Percentiles rank a stretch among this genome's conserved stretches.
These are phyloP conservation scores for Riparia riparia DNA, from an alignment of 2,113 vertebrate species.

Conservation along the genomic window DNA sequence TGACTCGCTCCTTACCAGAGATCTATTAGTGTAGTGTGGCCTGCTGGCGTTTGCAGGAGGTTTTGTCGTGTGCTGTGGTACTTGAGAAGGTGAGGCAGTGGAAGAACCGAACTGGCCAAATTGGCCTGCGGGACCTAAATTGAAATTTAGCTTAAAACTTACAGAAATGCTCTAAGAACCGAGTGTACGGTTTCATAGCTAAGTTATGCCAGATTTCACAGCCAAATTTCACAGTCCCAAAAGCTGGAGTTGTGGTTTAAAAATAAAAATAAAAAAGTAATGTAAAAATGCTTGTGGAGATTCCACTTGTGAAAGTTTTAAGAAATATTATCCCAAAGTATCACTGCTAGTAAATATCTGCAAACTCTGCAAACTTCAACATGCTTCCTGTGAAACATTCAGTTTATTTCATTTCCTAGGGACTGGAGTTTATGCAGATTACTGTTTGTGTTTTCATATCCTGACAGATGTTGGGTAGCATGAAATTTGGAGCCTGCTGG, in stretches of 20 bases:
- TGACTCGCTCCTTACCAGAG: background rate
- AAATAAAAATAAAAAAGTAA: background rate
- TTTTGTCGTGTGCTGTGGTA: background rate
- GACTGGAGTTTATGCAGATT: background rate
- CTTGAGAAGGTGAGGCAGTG: background rate
- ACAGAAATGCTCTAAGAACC: background rate
- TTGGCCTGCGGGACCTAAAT: background rate
- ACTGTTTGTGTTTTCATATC: background rate
- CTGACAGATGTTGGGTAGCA: background rate
- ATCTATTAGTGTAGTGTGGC: background rate
- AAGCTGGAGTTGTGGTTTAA: background rate
- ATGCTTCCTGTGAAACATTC: background rate
- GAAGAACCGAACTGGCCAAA: background rate
- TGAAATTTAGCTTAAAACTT: background rate
- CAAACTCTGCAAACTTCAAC: background rate
- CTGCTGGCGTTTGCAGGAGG: fast-evolving
- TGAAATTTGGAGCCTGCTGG: background rate
- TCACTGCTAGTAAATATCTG: background rate
- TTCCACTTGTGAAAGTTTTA: background rate
- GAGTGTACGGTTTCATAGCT: background rate
- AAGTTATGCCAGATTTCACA: background rate
- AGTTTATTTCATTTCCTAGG: background rate
- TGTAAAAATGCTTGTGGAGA: background rate
- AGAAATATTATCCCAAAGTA: background rate
- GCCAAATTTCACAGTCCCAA: background rate